Evolutionary conservation across 2,888 invertebrate genomes (phyloP).

Genomic region (Embidobia sp.): DNA sequence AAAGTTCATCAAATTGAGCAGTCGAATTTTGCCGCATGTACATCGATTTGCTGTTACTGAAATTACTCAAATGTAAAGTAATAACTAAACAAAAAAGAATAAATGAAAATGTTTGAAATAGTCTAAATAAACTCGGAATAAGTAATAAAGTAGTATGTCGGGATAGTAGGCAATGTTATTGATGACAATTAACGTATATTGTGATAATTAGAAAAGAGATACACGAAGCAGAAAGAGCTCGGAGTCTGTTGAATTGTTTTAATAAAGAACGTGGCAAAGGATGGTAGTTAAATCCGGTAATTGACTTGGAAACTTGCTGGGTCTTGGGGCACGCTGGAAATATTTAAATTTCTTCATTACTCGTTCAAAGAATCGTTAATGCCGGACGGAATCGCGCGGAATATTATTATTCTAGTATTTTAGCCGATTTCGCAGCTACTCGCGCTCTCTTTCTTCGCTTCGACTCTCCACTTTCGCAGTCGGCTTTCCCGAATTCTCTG

Average conservation of each 20-base stretch:
- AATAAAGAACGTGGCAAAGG: conserved; percentile 73
- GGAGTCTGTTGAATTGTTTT: conserved; percentile 73
- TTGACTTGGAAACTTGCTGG: conserved; percentile 76
- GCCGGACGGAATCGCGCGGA: conserved; percentile 73
- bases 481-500: conserved; percentile 51
- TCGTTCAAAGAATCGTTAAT: conserved; percentile 76
- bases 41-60: no score
- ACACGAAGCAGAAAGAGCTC: conserved; percentile 29
- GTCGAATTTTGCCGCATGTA: no score
- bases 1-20: no score
- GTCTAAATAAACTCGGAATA: no score
- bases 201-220: conserved; percentile 38
- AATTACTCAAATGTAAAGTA: no score
- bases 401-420: conserved; percentile 77
- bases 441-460: conserved; percentile 30
- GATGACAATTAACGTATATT: conserved; percentile 9
- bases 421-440: conserved; percentile 65
- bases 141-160: no score
- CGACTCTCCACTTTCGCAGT: conserved; percentile 52
- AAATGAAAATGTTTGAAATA: no score
- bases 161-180: no score
- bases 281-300: conserved; percentile 74
- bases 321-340: conserved; percentile 68
- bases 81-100: no score
- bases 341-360: conserved; percentile 79